Conservation (phyloP, 2,888 invertebrate genomes). For the Spisula subtruncata region DNA sequence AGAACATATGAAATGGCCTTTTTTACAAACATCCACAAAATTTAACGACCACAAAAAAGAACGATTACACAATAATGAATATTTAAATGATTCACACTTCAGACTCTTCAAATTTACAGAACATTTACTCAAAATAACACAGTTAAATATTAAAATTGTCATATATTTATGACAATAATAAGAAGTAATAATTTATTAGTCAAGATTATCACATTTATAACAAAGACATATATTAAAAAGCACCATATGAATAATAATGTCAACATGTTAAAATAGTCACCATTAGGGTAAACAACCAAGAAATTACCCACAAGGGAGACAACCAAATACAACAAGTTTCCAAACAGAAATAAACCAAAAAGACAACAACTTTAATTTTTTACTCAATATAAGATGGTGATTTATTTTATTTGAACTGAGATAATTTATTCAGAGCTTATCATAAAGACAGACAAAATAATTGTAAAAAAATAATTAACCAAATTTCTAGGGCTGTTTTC, state of each 20-base stretch:
- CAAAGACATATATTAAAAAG: conserved; percentile 18
- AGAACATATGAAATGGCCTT: not conserved
- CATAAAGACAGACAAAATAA: not conserved
- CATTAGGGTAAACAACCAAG: not conserved
- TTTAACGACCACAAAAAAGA: not conserved
- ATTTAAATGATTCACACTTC: not conserved
- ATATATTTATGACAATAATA: not conserved
- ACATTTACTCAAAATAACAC: conserved; percentile 6
- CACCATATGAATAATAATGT: conserved; percentile 31
- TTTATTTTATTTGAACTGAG: not conserved
- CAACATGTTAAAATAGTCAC: not conserved
- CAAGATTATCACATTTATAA: conserved; percentile 12
- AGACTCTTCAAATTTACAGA: not conserved
- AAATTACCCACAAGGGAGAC: not conserved
- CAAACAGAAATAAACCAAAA: not conserved
- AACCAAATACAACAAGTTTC: not conserved
- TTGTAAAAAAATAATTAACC: too few relatives aligned
- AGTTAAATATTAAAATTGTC: conserved; percentile 5
- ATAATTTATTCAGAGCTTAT: not conserved
- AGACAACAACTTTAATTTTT: too few relatives aligned
- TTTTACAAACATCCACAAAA: not conserved
- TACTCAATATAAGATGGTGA: not conserved
- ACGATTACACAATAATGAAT: not conserved
- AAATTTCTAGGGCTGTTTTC: too few relatives aligned
- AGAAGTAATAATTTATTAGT: conserved; percentile 1